These are phyloP conservation scores for Gila robusta DNA, from an alignment of 2,797 vertebrate genomes.

Conservation along the genomic window DNA sequence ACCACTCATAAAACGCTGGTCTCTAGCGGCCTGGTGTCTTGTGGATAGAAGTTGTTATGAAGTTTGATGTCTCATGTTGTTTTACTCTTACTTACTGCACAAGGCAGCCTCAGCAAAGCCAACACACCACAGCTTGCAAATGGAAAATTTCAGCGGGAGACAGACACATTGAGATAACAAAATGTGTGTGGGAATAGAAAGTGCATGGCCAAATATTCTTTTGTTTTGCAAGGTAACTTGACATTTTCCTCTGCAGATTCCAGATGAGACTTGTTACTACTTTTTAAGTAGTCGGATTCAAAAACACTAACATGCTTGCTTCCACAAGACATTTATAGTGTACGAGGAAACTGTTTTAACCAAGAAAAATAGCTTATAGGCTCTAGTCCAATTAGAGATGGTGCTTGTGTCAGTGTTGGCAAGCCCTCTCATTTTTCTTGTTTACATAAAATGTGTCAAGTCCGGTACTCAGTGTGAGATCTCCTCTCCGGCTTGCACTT, in stretches of 20 bases:
- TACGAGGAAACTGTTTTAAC: conserved; percentile 26
- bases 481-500: conserved; percentile 34
- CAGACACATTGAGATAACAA: conserved; percentile 66
- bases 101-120: conserved; percentile 66
- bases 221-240: neutral
- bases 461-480: conserved; percentile 46
- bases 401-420: conserved; percentile 48
- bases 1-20: conserved; percentile 42
- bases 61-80: conserved; percentile 71
- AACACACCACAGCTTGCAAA: conserved; percentile 66
- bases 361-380: conserved; percentile 42
- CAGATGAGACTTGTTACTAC: conserved; percentile 21
- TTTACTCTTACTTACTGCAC: conserved; percentile 68
- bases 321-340: conserved; percentile 39
- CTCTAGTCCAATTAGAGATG: conserved; percentile 43
- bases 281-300: conserved; percentile 30
- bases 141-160: conserved; percentile 71
- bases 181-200: neutral
- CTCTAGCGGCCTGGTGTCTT: conserved; percentile 54
- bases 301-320: conserved; percentile 2
- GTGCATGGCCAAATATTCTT: conserved; percentile 9
- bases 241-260: conserved; percentile 10
- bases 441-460: conserved; percentile 47
- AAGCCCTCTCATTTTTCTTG: conserved; percentile 43
- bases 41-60: conserved; percentile 67